Evolutionary conservation across 2,797 vertebrate genomes (phyloP), one percentile per base, ranked within the genome.

Genomic region (Myiotriccus ornatus): DNA sequence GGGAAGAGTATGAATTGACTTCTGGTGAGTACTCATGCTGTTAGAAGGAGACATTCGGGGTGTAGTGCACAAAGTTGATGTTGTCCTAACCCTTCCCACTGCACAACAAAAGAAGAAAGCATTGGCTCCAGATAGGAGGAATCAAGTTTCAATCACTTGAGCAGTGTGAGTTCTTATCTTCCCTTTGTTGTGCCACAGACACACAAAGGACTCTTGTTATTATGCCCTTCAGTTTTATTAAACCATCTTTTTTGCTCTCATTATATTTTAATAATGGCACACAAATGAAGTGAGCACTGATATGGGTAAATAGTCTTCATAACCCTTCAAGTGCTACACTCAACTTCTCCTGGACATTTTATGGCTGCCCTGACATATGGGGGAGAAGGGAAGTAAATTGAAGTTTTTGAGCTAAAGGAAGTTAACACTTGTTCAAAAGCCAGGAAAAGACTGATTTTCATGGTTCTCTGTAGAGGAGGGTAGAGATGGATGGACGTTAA

Each of bases 71-170:
- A 18, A 56, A 30, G 13, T 32, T 63, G 47, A 25, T 5, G 4
- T 25, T 56, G n/a, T 20, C n/a, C 25, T 89, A 6, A 2, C 21
- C n/a, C 12, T 65, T 78, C 41, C 21, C 27, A 24, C 43, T 4
- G 3, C 9, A 14, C 22, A 65, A 12, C 30, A 43, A 43, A 69
- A 50, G 19, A 28, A 37, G 23, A 39, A 44, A 43, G 6, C 7
- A 4, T 50, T 2, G 1, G 4, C 46, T 75, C 18, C 0, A 0
- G 46, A 3, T 64, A 10, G 7, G 37, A 56, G 75, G 34, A n/a
- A 52, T 14, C 2, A 7, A 52, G 7, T 55, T 76, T 20, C 1
- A 4, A 85, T 68, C 34, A 60, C 30, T 78, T 53, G 57, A 93
- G 34, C 13, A 23, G 1, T 41, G 13, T 6, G 46, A 68, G 6